Evolutionary conservation across 2,888 invertebrate species (phyloP), one percentile per base, ranked within the genome.

Genomic region (Leptopilina syphax): DNA sequence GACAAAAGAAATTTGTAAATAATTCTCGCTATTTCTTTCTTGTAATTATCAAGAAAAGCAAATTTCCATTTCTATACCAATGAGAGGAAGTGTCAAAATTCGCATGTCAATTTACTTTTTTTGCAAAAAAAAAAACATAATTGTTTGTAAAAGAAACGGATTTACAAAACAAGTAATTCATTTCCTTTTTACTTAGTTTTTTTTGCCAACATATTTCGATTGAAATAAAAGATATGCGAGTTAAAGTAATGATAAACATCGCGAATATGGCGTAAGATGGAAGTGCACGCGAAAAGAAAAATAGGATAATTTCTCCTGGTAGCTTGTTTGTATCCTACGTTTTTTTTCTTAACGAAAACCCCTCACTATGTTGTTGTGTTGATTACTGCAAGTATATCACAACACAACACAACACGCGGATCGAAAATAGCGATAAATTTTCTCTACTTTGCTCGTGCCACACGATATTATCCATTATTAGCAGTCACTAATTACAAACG

Each of bases 341-440:
- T 6, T 44, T 18, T 47, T 18, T 68, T 47, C 24, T 6, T 50
- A n/a, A 18, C 24, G 12, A 50, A 50, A 44, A 44, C 8, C 44
- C 7, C 44, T 10, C 9, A 9, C 47, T 47, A 9, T 50, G 44
- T 47, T 47, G 47, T 34, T 57, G 34, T 34, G n/a, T n/a, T 73
- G 27, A 54, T 57, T 41, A 54, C 73, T n/a, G 41, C 34, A 10
- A 44, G 8, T 47, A 50, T 54, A 57, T 73, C 73, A 54, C 54
- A n/a, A 6, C 10, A 67, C 34, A 34, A 34, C 34, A 34, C 34
- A 34, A 34, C 34, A 34, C 34, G 34, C 70, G 60, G 80, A 82
- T 81, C 78, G 80, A 79, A 84, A 81, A 83, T 84, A 77, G 80
- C 79, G 81, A 84, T 82, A 81, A 80, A 83, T 82, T 34, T 34